Evolutionary conservation across 2,888 invertebrate genomes (phyloP).

Genomic region (Chesias legatella): DNA sequence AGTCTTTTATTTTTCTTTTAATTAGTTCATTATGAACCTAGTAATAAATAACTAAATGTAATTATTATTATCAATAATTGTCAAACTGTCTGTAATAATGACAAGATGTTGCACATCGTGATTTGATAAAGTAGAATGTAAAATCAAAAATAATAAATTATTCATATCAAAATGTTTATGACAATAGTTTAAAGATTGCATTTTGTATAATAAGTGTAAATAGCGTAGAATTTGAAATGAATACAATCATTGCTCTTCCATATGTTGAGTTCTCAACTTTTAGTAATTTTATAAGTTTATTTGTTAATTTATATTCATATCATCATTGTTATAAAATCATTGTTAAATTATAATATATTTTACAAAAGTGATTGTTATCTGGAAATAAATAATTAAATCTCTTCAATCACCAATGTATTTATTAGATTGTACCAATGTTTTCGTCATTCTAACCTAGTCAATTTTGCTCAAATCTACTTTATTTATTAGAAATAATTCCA

Average conservation of each 20-base stretch:
- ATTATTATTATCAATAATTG: no score
- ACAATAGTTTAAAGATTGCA: conserved; percentile 11
- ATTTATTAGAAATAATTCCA: no score
- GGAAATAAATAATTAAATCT: no score
- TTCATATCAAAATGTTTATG: conserved; percentile 44
- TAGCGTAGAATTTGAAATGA: conserved; percentile 8
- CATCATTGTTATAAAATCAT: no score
- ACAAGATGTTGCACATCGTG: conserved; percentile 60
- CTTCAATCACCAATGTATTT: no score
- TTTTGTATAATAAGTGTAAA: conserved; percentile 4
- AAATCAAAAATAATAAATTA: conserved; percentile 43
- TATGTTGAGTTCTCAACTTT: conserved; percentile 6
- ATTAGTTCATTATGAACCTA: no score
- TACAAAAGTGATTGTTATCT: no score
- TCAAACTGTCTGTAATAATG: conserved; percentile 29
- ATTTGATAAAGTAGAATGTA: conserved; percentile 69
- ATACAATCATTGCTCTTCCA: conserved; percentile 37
- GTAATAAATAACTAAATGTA: no score
- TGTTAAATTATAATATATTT: no score
- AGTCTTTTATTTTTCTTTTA: no score
- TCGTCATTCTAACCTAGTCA: conserved; percentile 30
- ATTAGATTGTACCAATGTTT: conserved; percentile 3
- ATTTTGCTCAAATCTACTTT: conserved; percentile 23
- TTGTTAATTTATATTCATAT: no score
- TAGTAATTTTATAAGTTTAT: no score